Percentiles rank a stretch among this genome's conserved stretches.
phyloP scores from a whole-genome alignment of 2,797 vertebrate species.

The Nannoperca australis region DNA sequence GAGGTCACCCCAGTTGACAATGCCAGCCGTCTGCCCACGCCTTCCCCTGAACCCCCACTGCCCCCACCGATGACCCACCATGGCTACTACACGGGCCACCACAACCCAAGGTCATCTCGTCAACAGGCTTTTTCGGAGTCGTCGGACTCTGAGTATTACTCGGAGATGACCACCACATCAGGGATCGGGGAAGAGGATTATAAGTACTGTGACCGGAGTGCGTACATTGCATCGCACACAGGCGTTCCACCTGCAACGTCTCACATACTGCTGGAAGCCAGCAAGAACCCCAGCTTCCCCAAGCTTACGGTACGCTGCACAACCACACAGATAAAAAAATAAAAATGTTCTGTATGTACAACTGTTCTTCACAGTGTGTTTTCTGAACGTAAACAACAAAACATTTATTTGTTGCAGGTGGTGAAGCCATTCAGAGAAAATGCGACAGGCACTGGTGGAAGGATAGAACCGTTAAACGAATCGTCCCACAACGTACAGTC shows the following conservation, averaged over 20 bases:
- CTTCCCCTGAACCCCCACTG: slow-evolving; percentile 80
- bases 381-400: slow-evolving; percentile 24
- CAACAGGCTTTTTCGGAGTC: slow-evolving; percentile 86
- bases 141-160: slow-evolving; percentile 89
- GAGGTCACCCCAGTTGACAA: slow-evolving; percentile 87
- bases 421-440: slow-evolving; percentile 92
- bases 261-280: slow-evolving; percentile 88
- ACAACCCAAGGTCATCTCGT: slow-evolving; percentile 69
- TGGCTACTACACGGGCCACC: slow-evolving; percentile 82
- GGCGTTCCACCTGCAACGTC: slow-evolving; percentile 74
- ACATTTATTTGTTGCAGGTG: slow-evolving; percentile 83
- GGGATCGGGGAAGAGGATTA: slow-evolving; percentile 86
- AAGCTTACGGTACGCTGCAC: slow-evolving; percentile 82
- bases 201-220: slow-evolving; percentile 83
- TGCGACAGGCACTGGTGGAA: slow-evolving; percentile 68
- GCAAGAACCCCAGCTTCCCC: slow-evolving; percentile 90
- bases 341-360: not conserved
- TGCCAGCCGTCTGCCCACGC: slow-evolving; percentile 78
- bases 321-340: not conserved
- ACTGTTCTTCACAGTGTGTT: slow-evolving; percentile 9
- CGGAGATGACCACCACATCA: slow-evolving; percentile 84
- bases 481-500: slow-evolving; percentile 68
- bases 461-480: slow-evolving; percentile 79
- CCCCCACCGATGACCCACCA: slow-evolving; percentile 86
- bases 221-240: slow-evolving; percentile 77